phyloP scores from a whole-genome alignment of 1,140 invertebrate genomes.

The Procambarus clarkii region DNA sequence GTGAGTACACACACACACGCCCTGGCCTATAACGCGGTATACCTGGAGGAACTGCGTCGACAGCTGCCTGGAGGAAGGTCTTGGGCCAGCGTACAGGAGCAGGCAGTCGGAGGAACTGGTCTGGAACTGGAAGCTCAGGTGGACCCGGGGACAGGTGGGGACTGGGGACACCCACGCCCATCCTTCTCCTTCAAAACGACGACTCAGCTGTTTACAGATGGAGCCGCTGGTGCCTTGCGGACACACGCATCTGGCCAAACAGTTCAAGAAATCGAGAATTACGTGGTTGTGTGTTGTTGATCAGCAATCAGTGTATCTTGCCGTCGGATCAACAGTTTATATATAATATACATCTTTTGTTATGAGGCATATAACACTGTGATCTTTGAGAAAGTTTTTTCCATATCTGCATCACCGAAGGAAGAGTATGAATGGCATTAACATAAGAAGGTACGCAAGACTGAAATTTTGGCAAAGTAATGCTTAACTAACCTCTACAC shows the following conservation, averaged over 20 bases:
- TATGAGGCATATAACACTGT: too few relatives aligned
- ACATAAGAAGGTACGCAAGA: too few relatives aligned
- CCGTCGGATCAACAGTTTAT: too few relatives aligned
- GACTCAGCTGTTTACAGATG: constrained; percentile 94
- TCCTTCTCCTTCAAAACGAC: constrained; percentile 92
- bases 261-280: neutral
- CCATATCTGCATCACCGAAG: too few relatives aligned
- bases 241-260: constrained; percentile 84
- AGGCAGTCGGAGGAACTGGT: constrained; percentile 92
- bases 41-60: neutral
- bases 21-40: neutral
- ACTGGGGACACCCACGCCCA: constrained; percentile 97
- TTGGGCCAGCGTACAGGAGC: constrained; percentile 95
- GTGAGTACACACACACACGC: too few relatives aligned
- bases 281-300: too few relatives aligned
- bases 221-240: constrained; percentile 93
- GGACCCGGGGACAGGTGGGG: constrained; percentile 95
- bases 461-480: too few relatives aligned
- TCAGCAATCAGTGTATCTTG: too few relatives aligned
- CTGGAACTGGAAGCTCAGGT: constrained; percentile 95
- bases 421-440: too few relatives aligned
- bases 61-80: neutral
- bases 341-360: too few relatives aligned
- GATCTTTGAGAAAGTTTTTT: too few relatives aligned
- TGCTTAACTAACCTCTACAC: too few relatives aligned